Percentiles rank a stretch among this genome's conserved stretches.
Evolutionary conservation across 1,140 invertebrate species (phyloP).

Genomic region (Belonocnema kinseyi): DNA sequence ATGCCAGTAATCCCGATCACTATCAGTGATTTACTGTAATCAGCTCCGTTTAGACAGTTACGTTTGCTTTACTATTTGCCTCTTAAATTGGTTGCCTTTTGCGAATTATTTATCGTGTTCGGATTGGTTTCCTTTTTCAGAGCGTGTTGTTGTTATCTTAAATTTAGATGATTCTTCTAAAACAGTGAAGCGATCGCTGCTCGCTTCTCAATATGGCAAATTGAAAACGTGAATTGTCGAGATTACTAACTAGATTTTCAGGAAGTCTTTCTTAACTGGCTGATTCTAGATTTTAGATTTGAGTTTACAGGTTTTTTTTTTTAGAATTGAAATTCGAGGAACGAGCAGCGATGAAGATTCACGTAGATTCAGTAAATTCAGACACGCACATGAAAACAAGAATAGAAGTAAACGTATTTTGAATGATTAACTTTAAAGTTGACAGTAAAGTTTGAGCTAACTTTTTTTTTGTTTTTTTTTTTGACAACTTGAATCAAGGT

Average conservation of each 20-base stretch:
- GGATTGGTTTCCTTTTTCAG: neutral
- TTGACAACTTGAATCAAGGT: constrained; percentile 23
- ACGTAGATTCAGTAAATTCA: constrained; percentile 9
- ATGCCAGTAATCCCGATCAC: constrained; percentile 18
- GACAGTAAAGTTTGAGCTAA: constrained; percentile 24
- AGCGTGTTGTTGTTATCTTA: neutral
- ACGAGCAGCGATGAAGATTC: neutral
- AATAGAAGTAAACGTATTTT: constrained; percentile 25
- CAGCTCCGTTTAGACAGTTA: constrained; percentile 24
- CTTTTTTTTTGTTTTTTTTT: neutral
- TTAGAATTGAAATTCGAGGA: neutral
- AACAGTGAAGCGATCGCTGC: constrained; percentile 7
- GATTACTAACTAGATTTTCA: neutral
- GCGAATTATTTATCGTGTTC: neutral
- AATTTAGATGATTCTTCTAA: constrained; percentile 2
- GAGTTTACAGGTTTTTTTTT: neutral
- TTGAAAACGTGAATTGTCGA: neutral
- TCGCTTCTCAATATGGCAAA: neutral
- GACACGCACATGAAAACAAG: constrained; percentile 17
- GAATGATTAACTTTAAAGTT: constrained; percentile 19
- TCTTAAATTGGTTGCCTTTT: neutral
- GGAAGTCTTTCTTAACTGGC: too few relatives aligned
- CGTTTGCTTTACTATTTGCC: constrained; percentile 16
- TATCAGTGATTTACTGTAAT: constrained; percentile 18
- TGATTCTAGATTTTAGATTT: neutral